Conservation (phyloP, 2,113 vertebrate genomes). For the Choloepus hoffmanni region DNA sequence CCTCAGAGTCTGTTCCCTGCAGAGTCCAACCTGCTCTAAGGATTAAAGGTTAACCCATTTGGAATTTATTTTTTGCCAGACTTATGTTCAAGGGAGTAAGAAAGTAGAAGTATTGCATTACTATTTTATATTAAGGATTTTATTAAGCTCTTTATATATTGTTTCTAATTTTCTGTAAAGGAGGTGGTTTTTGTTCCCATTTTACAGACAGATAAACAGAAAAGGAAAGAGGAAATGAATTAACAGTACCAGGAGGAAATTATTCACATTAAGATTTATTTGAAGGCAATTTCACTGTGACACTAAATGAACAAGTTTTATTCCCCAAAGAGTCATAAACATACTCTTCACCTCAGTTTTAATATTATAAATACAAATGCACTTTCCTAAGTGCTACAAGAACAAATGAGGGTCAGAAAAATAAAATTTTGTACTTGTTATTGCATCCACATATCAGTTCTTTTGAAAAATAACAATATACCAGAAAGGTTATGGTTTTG, state of each 20-base stretch:
- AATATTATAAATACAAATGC: not conserved
- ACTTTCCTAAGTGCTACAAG: slow-evolving; percentile 12
- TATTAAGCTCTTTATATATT: not conserved
- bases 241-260: not conserved
- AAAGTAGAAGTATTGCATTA: not conserved
- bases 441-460: slow-evolving; percentile 25
- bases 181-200: not conserved
- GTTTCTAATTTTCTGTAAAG: not conserved
- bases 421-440: slow-evolving; percentile 50
- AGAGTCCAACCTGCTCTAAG: not conserved
- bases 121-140: not conserved
- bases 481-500: slow-evolving; percentile 40
- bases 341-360: slow-evolving; percentile 13
- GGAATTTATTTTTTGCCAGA: not conserved
- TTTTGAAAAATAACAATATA: slow-evolving; percentile 57
- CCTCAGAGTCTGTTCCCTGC: not conserved
- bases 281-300: not conserved
- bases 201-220: not conserved
- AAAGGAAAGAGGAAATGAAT: not conserved
- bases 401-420: slow-evolving; percentile 51
- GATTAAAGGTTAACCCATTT: not conserved
- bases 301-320: not conserved
- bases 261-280: not conserved
- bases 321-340: slow-evolving; percentile 1
- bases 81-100: not conserved